Percentiles rank a stretch among this genome's conserved stretches.
Evolutionary conservation across 1,140 invertebrate genomes (phyloP).

Genomic region (Drosophila novamexicana): DNA sequence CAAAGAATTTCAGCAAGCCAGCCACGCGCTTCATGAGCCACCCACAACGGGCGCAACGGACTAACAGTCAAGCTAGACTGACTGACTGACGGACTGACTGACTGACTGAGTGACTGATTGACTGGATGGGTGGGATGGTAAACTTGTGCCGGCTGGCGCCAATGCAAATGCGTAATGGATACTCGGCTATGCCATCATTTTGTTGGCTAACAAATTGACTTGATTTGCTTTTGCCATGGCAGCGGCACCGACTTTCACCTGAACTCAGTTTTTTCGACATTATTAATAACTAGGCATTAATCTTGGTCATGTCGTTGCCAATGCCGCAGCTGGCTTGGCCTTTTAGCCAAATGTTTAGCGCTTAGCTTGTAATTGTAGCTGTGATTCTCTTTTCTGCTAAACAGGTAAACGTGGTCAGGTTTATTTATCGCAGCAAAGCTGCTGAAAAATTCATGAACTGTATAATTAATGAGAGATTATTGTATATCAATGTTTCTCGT

Average conservation of each 20-base stretch:
- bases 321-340: constrained; percentile 46
- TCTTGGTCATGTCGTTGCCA: constrained; percentile 41
- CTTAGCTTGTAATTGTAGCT: constrained; percentile 63
- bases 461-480: constrained; percentile 39
- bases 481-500: constrained; percentile 11
- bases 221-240: constrained; percentile 53
- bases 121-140: constrained; percentile 6
- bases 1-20: constrained; percentile 35
- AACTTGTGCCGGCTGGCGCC: constrained; percentile 46
- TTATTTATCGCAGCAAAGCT: constrained; percentile 12
- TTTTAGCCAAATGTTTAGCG: constrained; percentile 56
- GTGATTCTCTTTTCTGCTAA: constrained; percentile 43
- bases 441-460: constrained; percentile 39
- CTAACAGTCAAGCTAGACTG: constrained; percentile 1
- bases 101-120: not conserved
- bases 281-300: constrained; percentile 74
- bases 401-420: constrained; percentile 32
- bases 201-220: constrained; percentile 60
- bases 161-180: constrained; percentile 75
- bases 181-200: constrained; percentile 42
- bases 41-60: constrained; percentile 11
- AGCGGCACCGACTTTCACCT: constrained; percentile 38
- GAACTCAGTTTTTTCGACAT: constrained; percentile 40
- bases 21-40: constrained; percentile 56
- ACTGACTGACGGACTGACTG: constrained; percentile 9